These are phyloP conservation scores for Slavum lentiscoides DNA, from an alignment of 2,888 invertebrate species.

Conservation along the genomic window DNA sequence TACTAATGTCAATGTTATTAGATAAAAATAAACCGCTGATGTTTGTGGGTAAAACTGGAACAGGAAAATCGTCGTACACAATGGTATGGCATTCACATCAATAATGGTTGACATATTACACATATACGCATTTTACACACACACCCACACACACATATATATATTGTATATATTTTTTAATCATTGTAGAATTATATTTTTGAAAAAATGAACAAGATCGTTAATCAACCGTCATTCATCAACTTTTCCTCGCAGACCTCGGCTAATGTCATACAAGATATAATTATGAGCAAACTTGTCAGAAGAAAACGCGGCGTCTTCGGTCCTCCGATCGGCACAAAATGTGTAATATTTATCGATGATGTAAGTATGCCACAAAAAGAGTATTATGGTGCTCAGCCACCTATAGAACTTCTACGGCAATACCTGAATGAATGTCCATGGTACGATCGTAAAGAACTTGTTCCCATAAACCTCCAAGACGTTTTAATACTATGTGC, in stretches of 20 bases:
- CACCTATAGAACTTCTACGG: conserved; percentile 87
- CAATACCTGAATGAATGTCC: conserved; percentile 88
- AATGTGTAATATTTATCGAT: conserved; percentile 88
- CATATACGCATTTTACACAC: no score
- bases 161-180: background rate
- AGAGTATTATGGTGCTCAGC: conserved; percentile 90
- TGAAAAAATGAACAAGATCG: conserved; percentile 75
- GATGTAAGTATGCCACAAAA: conserved; percentile 92
- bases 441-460: conserved; percentile 84
- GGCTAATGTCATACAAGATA: conserved; percentile 90
- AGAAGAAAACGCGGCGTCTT: conserved; percentile 89
- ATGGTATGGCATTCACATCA: conserved; percentile 62
- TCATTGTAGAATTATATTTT: conserved; percentile 72
- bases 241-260: conserved; percentile 93
- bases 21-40: conserved; percentile 80
- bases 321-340: conserved; percentile 89
- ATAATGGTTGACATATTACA: no score
- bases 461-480: conserved; percentile 75
- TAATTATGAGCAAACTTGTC: conserved; percentile 91
- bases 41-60: conserved; percentile 92
- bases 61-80: conserved; percentile 90
- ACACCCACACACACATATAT: no score
- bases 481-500: conserved; percentile 89
- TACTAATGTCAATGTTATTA: conserved; percentile 77
- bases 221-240: conserved; percentile 82